Evolutionary conservation across 2,797 vertebrate species (phyloP).

Genomic region (Enteromius radiatus): DNA sequence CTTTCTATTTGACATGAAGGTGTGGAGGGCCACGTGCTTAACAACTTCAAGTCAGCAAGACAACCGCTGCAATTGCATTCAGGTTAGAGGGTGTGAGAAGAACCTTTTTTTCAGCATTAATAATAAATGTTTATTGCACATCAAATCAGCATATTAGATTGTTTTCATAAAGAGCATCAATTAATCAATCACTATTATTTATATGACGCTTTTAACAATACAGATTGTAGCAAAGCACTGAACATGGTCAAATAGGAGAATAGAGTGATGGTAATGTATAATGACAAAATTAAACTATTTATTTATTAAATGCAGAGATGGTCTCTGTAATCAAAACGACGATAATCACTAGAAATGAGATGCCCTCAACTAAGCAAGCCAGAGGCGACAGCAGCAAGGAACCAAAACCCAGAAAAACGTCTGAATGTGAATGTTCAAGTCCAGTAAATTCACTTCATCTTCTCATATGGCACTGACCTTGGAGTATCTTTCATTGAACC

Average conservation of each 20-base stretch:
- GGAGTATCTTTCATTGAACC: background rate
- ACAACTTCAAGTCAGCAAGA: slow-evolving; percentile 9
- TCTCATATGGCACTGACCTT: background rate
- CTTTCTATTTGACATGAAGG: slow-evolving; percentile 52
- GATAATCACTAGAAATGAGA: too few relatives aligned
- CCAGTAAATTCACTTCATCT: background rate
- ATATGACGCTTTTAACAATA: too few relatives aligned
- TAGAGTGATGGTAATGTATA: too few relatives aligned
- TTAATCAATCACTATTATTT: too few relatives aligned
- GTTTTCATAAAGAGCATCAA: background rate
- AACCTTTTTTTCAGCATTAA: background rate
- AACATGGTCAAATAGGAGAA: too few relatives aligned
- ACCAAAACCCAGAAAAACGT: background rate
- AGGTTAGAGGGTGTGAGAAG: background rate
- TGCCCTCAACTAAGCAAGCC: too few relatives aligned
- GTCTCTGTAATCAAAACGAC: too few relatives aligned
- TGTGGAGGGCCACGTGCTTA: slow-evolving; percentile 56
- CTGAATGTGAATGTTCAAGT: background rate
- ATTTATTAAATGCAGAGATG: too few relatives aligned
- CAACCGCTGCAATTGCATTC: background rate
- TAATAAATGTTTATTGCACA: background rate
- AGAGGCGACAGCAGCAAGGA: too few relatives aligned
- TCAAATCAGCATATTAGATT: background rate
- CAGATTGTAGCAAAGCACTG: too few relatives aligned
- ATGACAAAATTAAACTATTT: too few relatives aligned